These are phyloP conservation scores for Pollenia labialis DNA, from an alignment of 2,888 invertebrate genomes.

Conservation along the genomic window DNA sequence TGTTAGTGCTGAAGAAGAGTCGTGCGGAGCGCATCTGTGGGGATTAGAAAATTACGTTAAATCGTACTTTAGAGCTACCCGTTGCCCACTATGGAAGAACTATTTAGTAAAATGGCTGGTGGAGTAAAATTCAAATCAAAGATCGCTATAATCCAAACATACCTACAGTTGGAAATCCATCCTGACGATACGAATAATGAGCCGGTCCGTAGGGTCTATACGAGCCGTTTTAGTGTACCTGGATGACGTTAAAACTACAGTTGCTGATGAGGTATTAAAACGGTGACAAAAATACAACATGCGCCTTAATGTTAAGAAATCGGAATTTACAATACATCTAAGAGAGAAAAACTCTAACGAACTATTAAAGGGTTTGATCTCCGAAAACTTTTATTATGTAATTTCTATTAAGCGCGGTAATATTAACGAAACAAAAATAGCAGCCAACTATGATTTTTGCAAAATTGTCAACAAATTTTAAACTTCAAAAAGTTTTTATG, in stretches of 20 bases:
- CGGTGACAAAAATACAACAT: constrained; percentile 74
- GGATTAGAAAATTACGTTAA: not conserved
- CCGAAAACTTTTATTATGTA: too few relatives aligned
- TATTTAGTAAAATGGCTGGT: not conserved
- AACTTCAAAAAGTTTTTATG: too few relatives aligned
- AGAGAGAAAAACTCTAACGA: too few relatives aligned
- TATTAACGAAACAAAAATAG: too few relatives aligned
- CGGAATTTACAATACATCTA: constrained; percentile 74
- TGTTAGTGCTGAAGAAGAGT: constrained; percentile 20
- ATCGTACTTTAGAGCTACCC: not conserved
- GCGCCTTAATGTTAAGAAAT: constrained; percentile 76
- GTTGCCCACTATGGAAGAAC: constrained; percentile 74
- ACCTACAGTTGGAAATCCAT: constrained; percentile 78
- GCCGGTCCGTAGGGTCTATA: constrained; percentile 75
- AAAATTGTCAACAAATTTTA: too few relatives aligned
- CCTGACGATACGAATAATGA: constrained; percentile 76
- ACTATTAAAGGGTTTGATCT: too few relatives aligned
- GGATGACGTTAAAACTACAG: constrained; percentile 71
- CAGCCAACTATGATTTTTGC: too few relatives aligned
- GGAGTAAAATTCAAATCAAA: constrained; percentile 28
- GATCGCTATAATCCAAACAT: constrained; percentile 78
- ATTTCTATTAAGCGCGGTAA: too few relatives aligned
- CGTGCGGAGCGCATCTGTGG: constrained; percentile 73
- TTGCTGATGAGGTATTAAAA: constrained; percentile 72
- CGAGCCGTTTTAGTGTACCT: constrained; percentile 76